Conservation (phyloP, 2,888 invertebrate genomes). For the Drosophila buzzatii region DNA sequence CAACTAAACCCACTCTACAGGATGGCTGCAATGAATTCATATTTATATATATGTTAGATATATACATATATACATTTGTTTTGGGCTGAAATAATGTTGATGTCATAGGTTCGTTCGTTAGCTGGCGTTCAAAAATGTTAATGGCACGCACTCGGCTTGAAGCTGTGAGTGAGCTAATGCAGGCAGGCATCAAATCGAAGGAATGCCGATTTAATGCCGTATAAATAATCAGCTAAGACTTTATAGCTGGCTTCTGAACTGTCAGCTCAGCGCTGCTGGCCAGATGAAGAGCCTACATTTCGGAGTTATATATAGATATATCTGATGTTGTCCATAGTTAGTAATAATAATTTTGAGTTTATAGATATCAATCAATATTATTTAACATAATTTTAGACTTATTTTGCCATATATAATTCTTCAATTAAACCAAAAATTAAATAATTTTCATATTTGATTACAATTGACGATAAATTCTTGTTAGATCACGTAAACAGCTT, state of each 20-base stretch:
- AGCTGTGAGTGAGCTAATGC: slow-evolving; percentile 54
- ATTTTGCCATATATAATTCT: too few relatives aligned
- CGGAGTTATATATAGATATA: background rate
- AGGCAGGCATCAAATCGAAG: slow-evolving; percentile 49
- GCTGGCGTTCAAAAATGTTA: slow-evolving; percentile 46
- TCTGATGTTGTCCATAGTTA: too few relatives aligned
- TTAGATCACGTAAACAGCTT: background rate
- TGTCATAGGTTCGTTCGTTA: slow-evolving; percentile 59
- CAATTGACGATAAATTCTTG: accelerated
- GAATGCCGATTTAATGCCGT: slow-evolving; percentile 25
- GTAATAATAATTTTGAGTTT: background rate
- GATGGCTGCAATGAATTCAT: background rate
- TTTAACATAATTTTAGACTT: too few relatives aligned
- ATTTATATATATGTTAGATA: slow-evolving; percentile 2
- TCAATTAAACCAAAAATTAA: too few relatives aligned
- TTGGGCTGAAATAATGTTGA: slow-evolving; percentile 55
- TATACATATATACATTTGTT: slow-evolving; percentile 25
- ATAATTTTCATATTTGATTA: background rate
- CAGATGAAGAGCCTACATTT: background rate
- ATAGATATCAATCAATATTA: too few relatives aligned
- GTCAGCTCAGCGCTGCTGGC: background rate
- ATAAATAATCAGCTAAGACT: slow-evolving; percentile 17
- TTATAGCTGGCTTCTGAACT: slow-evolving; percentile 4
- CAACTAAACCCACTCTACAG: background rate
- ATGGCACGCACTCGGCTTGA: slow-evolving; percentile 56